Percentiles rank a stretch among this genome's conserved stretches.
phyloP scores from a whole-genome alignment of 2,888 invertebrate species.

The Cheiracanthium punctorium region DNA sequence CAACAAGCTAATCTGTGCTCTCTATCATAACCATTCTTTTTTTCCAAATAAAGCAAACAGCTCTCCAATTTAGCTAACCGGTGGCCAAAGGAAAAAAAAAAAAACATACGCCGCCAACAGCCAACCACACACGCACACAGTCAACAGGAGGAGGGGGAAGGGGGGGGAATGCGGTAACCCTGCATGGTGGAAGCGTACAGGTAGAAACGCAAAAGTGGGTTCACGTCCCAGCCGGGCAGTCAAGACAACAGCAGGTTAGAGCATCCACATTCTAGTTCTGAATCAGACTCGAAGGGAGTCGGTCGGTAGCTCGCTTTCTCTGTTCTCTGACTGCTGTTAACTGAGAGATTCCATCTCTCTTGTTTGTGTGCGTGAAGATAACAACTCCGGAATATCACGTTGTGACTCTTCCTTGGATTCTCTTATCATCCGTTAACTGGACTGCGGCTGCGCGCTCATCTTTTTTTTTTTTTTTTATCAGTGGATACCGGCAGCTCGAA shows the following conservation, averaged over 20 bases:
- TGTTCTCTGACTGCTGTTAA: no score
- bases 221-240: constrained; percentile 49
- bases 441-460: constrained; percentile 57
- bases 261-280: constrained; percentile 53
- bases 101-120: no score
- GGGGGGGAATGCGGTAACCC: constrained; percentile 44
- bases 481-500: constrained; percentile 41
- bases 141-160: constrained; percentile 17
- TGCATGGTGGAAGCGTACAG: constrained; percentile 50
- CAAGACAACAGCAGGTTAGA: constrained; percentile 63
- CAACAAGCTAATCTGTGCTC: no score
- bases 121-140: no score
- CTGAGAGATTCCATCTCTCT: no score
- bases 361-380: not conserved
- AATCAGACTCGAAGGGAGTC: constrained; percentile 14
- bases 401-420: not conserved
- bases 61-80: not conserved
- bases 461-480: no score
- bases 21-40: not conserved
- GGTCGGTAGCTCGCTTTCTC: constrained; percentile 16
- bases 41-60: not conserved
- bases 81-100: not conserved
- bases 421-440: constrained; percentile 17
- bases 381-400: not conserved
- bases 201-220: constrained; percentile 63